Evolutionary conservation across 2,888 invertebrate genomes (phyloP).

Genomic region (Agonopterix alstromeriana): DNA sequence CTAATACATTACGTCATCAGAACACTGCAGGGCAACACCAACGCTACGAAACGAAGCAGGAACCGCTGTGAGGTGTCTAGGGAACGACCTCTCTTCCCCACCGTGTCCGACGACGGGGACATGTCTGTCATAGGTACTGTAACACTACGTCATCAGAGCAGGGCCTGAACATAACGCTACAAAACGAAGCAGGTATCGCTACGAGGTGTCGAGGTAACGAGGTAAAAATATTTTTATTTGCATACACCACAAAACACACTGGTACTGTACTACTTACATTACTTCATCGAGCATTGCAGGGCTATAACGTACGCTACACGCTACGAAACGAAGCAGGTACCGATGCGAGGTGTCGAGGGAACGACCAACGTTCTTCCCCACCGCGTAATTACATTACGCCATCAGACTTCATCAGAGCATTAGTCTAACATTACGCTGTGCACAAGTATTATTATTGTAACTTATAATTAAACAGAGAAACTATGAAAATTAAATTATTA

Average conservation of each 20-base stretch:
- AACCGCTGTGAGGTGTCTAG: slow-evolving; percentile 86
- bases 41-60: no score
- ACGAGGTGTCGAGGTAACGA: background rate
- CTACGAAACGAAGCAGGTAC: slow-evolving; percentile 82
- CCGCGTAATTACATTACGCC: slow-evolving; percentile 52
- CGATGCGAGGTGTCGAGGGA: slow-evolving; percentile 85
- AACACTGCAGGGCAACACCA: no score
- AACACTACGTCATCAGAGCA: slow-evolving; percentile 32
- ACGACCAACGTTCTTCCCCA: slow-evolving; percentile 83
- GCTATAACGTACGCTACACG: no score
- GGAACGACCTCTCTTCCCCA: slow-evolving; percentile 70
- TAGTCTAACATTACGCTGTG: no score
- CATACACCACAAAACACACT: no score
- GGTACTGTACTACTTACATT: background rate
- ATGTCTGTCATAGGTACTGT: slow-evolving; percentile 81
- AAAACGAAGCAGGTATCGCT: background rate
- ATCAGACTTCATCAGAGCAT: no score
- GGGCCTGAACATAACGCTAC: slow-evolving; percentile 25
- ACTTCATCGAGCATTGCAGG: no score
- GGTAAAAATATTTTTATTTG: no score
- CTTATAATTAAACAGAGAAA: no score
- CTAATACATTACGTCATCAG: no score
- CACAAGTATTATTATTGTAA: no score
- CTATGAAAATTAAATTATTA: no score
- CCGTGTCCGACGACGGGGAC: slow-evolving; percentile 84